phyloP scores from a whole-genome alignment of 2,113 vertebrate genomes.

The Potamarius usumacintae region DNA sequence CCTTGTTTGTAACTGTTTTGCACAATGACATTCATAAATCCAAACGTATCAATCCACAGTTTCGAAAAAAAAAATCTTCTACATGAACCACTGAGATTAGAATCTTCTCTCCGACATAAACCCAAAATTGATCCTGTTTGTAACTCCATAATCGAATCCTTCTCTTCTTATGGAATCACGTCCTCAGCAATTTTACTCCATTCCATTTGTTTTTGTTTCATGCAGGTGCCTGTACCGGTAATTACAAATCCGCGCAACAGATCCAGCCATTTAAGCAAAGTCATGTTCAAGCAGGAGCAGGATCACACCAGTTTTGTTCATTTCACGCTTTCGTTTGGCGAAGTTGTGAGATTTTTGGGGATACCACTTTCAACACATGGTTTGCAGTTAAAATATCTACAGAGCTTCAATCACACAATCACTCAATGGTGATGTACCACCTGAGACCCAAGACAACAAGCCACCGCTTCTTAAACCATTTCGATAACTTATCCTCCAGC shows the following conservation, averaged over 20 bases:
- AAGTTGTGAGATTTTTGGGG: background rate
- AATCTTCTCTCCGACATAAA: background rate
- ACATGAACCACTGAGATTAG: background rate
- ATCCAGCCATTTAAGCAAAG: background rate
- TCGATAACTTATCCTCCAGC: constrained; percentile 6
- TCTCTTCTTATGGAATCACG: background rate
- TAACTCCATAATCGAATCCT: background rate
- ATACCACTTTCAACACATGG: background rate
- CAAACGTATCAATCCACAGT: background rate
- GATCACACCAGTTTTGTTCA: background rate
- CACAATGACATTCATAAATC: background rate
- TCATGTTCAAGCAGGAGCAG: no score
- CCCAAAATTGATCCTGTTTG: background rate
- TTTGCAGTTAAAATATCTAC: constrained; percentile 26
- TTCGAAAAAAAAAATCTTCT: background rate
- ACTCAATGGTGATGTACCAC: constrained; percentile 14
- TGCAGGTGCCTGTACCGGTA: background rate
- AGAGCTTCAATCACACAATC: constrained; percentile 24
- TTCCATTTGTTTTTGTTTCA: background rate
- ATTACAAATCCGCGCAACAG: background rate
- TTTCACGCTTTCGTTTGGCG: background rate
- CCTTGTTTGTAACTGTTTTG: background rate
- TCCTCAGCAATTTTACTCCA: background rate
- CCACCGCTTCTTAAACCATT: background rate
- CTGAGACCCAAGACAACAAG: constrained; percentile 27